A percentile compares a stretch with the other conserved stretches of the same genome.
Conservation (phyloP, 1,140 invertebrate genomes). For the Melitaea cinxia region DNA sequence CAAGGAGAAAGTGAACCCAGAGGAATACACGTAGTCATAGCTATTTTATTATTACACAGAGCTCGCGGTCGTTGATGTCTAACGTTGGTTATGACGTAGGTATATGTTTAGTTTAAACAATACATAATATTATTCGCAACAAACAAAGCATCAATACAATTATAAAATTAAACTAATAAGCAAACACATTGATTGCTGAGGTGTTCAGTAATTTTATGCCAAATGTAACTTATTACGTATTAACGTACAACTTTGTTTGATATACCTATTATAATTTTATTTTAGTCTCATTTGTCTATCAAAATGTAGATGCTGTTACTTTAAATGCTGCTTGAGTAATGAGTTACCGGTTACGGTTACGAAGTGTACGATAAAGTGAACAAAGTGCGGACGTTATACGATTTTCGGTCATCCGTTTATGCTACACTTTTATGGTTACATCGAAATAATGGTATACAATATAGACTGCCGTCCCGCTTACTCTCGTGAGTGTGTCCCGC, state of each 20-base stretch:
- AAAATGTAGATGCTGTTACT: constrained; percentile 27
- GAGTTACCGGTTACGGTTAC: constrained; percentile 59
- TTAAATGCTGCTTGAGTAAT: constrained; percentile 50
- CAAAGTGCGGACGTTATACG: constrained; percentile 74
- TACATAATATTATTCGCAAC: not conserved
- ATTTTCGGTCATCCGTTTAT: constrained; percentile 76
- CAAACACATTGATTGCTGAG: no score
- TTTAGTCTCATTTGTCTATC: constrained; percentile 38
- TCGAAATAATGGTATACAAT: constrained; percentile 66
- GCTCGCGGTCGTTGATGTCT: constrained; percentile 48
- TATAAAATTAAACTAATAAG: not conserved
- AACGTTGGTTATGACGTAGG: constrained; percentile 37
- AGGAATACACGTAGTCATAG: constrained; percentile 38
- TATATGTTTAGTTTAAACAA: not conserved
- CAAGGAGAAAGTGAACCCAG: constrained; percentile 55
- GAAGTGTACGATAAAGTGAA: constrained; percentile 61
- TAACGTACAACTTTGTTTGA: not conserved
- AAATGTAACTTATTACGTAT: not conserved
- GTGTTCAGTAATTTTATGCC: not conserved
- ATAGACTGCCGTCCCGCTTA: constrained; percentile 48
- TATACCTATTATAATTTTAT: constrained; percentile 12
- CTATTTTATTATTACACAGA: constrained; percentile 21
- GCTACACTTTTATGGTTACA: constrained; percentile 74
- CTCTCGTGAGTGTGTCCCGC: constrained; percentile 44
- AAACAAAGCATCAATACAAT: not conserved